Evolutionary conservation across 2,797 vertebrate species (phyloP).

Genomic region (Lerista edwardsae): DNA sequence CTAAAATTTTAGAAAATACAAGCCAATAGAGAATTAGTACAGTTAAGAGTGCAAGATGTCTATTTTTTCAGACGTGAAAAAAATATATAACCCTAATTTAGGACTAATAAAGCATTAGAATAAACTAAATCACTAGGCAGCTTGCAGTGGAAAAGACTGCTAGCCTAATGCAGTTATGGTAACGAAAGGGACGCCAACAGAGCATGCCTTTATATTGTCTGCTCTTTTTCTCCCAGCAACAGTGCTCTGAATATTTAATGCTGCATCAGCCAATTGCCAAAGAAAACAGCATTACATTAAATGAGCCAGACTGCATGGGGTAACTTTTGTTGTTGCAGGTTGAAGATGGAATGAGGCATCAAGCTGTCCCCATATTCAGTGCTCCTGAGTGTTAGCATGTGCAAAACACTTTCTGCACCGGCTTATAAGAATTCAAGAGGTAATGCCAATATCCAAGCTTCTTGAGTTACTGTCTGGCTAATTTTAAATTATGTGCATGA

Average conservation of each 20-base stretch:
- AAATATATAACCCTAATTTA: background rate
- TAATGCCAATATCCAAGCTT: background rate
- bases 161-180: slow-evolving; percentile 7
- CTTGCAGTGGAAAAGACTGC: background rate
- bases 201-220: background rate
- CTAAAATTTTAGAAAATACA: background rate
- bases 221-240: background rate
- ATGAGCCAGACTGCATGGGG: background rate
- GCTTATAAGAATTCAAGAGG: background rate
- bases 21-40: background rate
- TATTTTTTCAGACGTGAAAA: background rate
- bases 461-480: background rate
- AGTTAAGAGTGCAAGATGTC: background rate
- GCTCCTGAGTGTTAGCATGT: background rate
- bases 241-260: slow-evolving; percentile 35
- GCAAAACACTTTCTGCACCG: background rate
- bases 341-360: background rate
- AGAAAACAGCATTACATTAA: background rate
- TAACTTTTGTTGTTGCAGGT: background rate
- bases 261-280: background rate
- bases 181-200: background rate
- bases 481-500: background rate
- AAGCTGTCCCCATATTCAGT: background rate
- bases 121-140: background rate
- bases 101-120: background rate